Evolutionary conservation across 2,888 invertebrate species (phyloP).

Genomic region (Phorcus lineatus): DNA sequence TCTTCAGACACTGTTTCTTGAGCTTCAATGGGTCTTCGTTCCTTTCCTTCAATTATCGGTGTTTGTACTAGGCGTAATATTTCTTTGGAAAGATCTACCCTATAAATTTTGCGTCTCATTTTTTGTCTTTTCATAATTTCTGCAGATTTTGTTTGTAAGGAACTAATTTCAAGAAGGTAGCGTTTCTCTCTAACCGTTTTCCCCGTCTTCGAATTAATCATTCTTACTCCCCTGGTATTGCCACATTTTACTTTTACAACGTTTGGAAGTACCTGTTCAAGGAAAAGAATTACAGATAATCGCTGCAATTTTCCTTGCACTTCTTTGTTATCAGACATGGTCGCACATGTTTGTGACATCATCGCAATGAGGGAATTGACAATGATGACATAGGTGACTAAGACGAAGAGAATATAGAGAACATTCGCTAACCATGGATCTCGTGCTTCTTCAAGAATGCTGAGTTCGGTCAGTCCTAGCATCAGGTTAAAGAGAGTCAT

Average conservation of each 20-base stretch:
- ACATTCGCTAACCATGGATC: constrained; percentile 55
- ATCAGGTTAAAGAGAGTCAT: constrained; percentile 59
- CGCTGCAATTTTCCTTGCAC: constrained; percentile 59
- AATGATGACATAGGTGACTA: constrained; percentile 60
- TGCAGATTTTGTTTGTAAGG: constrained; percentile 46
- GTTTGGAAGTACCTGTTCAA: constrained; percentile 36
- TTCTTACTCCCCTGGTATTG: constrained; percentile 39
- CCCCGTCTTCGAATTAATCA: constrained; percentile 45
- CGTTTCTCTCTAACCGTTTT: constrained; percentile 47
- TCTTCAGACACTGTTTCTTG: too few species aligned
- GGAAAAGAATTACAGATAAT: constrained; percentile 53
- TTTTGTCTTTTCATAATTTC: constrained; percentile 26
- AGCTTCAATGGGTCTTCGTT: too few species aligned
- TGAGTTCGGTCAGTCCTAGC: constrained; percentile 57
- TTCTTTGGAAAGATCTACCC: too few species aligned
- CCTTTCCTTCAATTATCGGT: too few species aligned
- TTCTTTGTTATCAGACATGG: constrained; percentile 53
- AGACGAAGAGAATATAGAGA: constrained; percentile 52
- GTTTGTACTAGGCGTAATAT: too few species aligned
- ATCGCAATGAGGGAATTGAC: constrained; percentile 65
- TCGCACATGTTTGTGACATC: constrained; percentile 63
- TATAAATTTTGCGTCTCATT: constrained; percentile 8
- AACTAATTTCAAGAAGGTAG: constrained; percentile 52
- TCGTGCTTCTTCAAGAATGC: constrained; percentile 37
- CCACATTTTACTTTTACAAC: constrained; percentile 31